Evolutionary conservation across 2,113 vertebrate species (phyloP), one percentile per base, ranked within the genome.

Genomic region (Aspiorhynchus laticeps): DNA sequence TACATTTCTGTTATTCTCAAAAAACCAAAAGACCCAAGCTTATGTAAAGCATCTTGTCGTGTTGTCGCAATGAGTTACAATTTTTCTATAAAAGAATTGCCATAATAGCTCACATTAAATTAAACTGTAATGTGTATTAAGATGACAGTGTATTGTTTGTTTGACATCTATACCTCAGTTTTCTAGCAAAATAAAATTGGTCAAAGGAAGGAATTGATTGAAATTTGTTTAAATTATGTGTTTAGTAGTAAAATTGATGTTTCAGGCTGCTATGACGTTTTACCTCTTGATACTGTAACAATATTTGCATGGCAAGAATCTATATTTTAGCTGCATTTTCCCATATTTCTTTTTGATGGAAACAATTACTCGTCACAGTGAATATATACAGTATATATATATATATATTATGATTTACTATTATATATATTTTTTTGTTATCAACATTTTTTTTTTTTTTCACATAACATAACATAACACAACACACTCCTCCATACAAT

Each of bases 51-150:
- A 11, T 88, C 89, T 77, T 91, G 91, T 91, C 91, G 92, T 91
- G 92, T 91, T 93, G 93, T 93, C 92, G 88, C 90, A 91, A 85
- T 80, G 91, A 79, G 79, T 93, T 92, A 89, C 0, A 36, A 43
- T 88, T 91, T 65, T 28, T 26, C 78, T 86, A 80, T 85, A 15
- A 91, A 80, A 41, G 43, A 33, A 88, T 91, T 90, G 87, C 12
- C 73, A 89, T 91, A 91, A 89, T 89, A 78, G 85, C 48, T 90
- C 83, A 79, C 33, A 33, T 28, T 84, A 74, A 84, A 86, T 85
- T 82, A 83, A 91, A 76, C 26, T 24, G 21, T 63, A 65, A 88
- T 48, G 10, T 5, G 28, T 24, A 36, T 26, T 46, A 51, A 36
- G 17, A 63, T 48, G 69, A 46, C 19, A 61, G 5, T 7, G 11